Evolutionary conservation across 1,140 invertebrate species (phyloP), one percentile per base, ranked within the genome.

Genomic region (Euura lappo): DNA sequence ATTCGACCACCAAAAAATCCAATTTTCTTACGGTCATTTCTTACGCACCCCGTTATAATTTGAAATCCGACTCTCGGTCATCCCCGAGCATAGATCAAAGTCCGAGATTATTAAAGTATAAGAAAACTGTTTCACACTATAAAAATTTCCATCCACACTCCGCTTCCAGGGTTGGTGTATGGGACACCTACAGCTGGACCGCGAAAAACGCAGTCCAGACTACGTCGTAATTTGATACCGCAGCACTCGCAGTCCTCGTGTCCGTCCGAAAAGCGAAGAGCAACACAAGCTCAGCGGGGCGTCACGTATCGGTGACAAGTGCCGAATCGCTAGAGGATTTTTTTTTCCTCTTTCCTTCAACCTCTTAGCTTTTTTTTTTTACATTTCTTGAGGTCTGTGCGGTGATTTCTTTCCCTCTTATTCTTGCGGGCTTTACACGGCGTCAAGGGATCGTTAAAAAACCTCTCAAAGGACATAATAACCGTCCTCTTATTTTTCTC

Each of bases 191-290:
- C 28, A 28, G 28, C 73, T 51, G 71, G 79, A 74, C 74, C 74
- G 82, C 79, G 79, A 81, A 80, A 74, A 80, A 83, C 80, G 75
- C 69, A 78, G 82, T 65, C 6, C 82, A 83, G 82, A 82, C 82
- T 77, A 79, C 78, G 81, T 79, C 76, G 81, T 82, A 81, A 82
- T 69, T 68, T 60, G 81, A 83, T 77, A 81, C 77, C 70, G 28
- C 28, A 8, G 11, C n/a, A 51, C 2, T 8, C 47, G 7, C 47
- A n/a, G 28, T 28, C 28, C 13, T 67, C 43, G 66, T 8, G 6
- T 8, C n/a, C 8, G n/a, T 67, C 66, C 13, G 6, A 13, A 44
- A 13, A 7, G 8, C n/a, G 28, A 13, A 6, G 43, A 67, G 67
- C 65, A 76, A 67, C 46, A 73, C 73, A 74, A 70, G 68, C 67